Conservation (phyloP, 2,113 vertebrate genomes). For the Monopterus albus region DNA sequence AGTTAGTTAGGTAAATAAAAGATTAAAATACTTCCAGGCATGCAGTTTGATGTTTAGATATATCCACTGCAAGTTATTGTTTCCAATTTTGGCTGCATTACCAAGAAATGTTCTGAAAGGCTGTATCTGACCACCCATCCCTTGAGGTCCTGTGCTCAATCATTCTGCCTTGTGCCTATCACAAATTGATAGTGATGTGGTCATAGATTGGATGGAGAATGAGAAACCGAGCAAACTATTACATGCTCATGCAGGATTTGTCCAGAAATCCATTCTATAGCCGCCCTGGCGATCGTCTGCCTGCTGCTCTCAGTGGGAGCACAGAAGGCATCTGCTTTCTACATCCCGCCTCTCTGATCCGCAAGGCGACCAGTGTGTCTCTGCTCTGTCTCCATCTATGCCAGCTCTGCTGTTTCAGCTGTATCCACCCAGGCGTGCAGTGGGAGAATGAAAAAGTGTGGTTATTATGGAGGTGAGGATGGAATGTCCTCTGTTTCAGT, state of each 20-base stretch:
- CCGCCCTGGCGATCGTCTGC: conserved; percentile 13
- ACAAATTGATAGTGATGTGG: conserved; percentile 30
- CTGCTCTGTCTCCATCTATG: conserved; percentile 14
- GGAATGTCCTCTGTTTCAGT: conserved; percentile 48
- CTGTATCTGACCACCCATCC: conserved; percentile 2
- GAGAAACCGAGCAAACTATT: conserved; percentile 4
- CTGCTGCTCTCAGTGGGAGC: conserved; percentile 38
- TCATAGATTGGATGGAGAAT: conserved; percentile 22
- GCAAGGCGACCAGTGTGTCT: conserved; percentile 30
- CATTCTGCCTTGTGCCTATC: conserved; percentile 31
- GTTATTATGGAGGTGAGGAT: conserved; percentile 43
- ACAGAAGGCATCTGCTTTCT: conserved; percentile 61
- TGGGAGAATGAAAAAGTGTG: not conserved
- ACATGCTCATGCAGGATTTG: conserved; percentile 25
- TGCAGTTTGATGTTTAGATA: not conserved
- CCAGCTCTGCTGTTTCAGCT: conserved; percentile 41
- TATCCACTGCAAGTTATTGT: not conserved
- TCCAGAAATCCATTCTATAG: conserved; percentile 46
- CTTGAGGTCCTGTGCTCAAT: conserved; percentile 12
- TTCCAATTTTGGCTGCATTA: conserved; percentile 6
- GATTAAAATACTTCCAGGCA: conserved; percentile 2
- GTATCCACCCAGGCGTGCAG: conserved; percentile 55
- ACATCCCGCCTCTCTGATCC: conserved; percentile 41
- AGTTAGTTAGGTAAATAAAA: conserved; percentile 38
- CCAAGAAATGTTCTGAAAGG: not conserved